Evolutionary conservation across 2,888 invertebrate genomes (phyloP), one percentile per base, ranked within the genome.

Genomic region (Crossocerus cetratus): DNA sequence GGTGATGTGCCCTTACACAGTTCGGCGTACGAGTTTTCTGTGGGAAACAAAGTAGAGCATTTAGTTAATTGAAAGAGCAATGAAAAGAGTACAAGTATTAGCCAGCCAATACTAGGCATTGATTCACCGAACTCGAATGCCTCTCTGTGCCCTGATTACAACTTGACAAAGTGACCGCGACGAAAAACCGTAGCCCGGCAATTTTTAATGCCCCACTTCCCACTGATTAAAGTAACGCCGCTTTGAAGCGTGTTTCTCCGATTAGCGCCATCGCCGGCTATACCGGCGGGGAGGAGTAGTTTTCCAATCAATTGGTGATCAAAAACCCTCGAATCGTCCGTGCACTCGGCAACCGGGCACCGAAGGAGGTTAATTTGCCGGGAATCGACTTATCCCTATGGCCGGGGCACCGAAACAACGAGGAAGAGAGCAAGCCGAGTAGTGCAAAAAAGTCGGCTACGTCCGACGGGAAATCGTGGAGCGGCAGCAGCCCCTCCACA

Each of bases 21-120:
- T 71, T 89, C 89, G n/a, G 87, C 85, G 53, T 88, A 88, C n/a
- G 88, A 86, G 77, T 86, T 88, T 77, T 88, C 88, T 88, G 73
- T 14, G 65, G 16, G 16, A 49, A 16, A n/a, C 0, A 49, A 16
- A 14, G 3, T 14, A 16, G 2, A 49, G 11, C 1, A 49, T 49
- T 5, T 8, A 32, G 32, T 49, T 49, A 16, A 49, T 49, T 49
- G 5, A n/a, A 49, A 49, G 49, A 43, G 13, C n/a, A n/a, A n/a
- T 32, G 1, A 8, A 32, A 32, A 11, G 5, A 32, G 32, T 3
- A 32, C 8, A 32, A 32, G 32, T 32, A 32, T 4, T 32, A 32
- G 32, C 11, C 8, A 4, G 11, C 8, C 32, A 5, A 32, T 32
- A 11, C 11, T 11, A 32, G 32, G 8, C 5, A 32, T 32, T 32